Base-by-base conservation (phyloP, 2,888 invertebrate species). In the Scaeva pyrastri region DNA sequence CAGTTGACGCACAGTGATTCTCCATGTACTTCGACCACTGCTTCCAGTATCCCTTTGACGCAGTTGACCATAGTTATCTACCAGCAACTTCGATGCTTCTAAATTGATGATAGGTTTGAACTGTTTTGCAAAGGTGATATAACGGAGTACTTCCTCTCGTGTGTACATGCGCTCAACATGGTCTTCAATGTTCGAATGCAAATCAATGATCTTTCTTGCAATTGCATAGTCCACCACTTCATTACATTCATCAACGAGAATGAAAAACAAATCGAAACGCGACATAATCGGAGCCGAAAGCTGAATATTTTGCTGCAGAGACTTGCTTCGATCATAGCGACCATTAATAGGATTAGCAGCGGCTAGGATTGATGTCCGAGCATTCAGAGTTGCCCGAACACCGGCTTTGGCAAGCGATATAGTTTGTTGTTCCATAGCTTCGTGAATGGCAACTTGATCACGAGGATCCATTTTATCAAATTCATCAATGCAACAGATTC, bases 391-490 rank as follows among this genome's bases (percentile, higher is more conserved):
- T 0, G 99, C 99, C 89, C 99, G 95, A 0, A 99, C 96, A 1
- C 99, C 99, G 0, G 99, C 98, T 95, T 99, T 99, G 0, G 99
- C 99, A 79, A 99, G 95, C 0, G 99, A 98, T 89, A 99, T 99
- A 0, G 99, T 99, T 93, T 99, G 99, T 91, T 99, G 99, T 94
- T 99, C 99, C 99, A 99, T 99, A 4, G 99, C 99, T 93, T 99
- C 99, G 93, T 99, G 99, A 89, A 99, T 99, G 58, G 99, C 99
- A 7, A 99, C 98, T 93, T 99, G 99, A 94, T 99, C 99, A 62
- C 95, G 95, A 0, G 95, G 95, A 92, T 99, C 99, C 99, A 99
- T 99, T 93, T 99, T 99, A 93, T 99, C 99, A 93, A 99, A 99
- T 93, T 99, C 99, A 90, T 99, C 99, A 89, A 99, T 99, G 91